Base-by-base conservation (phyloP, 1,140 invertebrate genomes). In the Helicoverpa zea region DNA sequence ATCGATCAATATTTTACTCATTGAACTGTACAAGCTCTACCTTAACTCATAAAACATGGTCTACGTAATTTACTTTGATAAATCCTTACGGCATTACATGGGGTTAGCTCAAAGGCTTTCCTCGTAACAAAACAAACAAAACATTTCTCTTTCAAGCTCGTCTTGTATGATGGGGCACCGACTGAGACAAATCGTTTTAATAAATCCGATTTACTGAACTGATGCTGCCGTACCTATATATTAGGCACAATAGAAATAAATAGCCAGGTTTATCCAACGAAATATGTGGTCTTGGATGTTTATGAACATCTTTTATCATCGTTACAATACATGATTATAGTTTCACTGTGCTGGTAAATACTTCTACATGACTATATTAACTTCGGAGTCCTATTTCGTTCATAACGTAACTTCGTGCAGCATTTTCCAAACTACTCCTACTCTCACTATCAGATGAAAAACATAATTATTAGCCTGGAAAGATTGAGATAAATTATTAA, bases 111-210 rank as follows among this genome's bases (percentile, higher is more conserved):
- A 63, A 79, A 79, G 52, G 52, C 61, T 51, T 49, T 59, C 74
- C 52, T 56, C 7, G 54, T 18, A 16, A 13, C 35, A 51, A 79
- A 74, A 82, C 68, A 82, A 82, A 82, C 75, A 82, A 79, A 56
- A 63, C 76, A 79, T 72, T 82, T 51, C 49, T 64, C 79, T 64
- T 72, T 18, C 61, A 56, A 80, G 54, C 81, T 43, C 35, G 35
- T 43, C 64, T 64, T 77, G 72, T 85, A 86, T 90, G 87, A 84
- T 79, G 79, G 79, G 81, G 68, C 76, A 81, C 83, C 81, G 84
- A 89, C 86, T 82, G 78, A 87, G 86, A 91, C 87, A 89, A 91
- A 92, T 92, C 82, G 81, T 84, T 81, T 80, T 80, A 83, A 91
- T 90, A 85, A 79, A 83, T 89, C 68, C 74, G 80, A 81, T 86